Evolutionary conservation across 2,888 invertebrate genomes (phyloP).

Genomic region (Lasioglossum villosulum): DNA sequence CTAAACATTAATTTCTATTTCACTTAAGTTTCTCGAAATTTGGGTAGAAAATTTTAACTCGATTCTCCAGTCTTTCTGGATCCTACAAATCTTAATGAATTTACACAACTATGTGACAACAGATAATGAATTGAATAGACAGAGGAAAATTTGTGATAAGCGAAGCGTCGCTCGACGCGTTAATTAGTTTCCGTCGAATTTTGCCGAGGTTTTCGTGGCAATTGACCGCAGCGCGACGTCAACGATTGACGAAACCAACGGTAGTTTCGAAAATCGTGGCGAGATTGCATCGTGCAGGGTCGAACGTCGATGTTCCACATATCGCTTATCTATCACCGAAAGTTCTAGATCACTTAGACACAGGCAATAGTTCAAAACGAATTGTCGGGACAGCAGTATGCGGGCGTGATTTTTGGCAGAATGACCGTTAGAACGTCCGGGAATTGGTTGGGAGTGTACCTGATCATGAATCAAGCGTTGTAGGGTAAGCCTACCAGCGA

Average conservation of each 20-base stretch:
- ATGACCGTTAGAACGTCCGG: conserved; percentile 39
- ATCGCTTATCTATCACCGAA: conserved; percentile 6
- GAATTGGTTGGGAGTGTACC: conserved; percentile 56
- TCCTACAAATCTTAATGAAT: no score
- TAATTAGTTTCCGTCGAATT: background rate
- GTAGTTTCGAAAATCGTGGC: background rate
- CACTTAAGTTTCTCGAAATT: no score
- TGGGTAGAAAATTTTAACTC: no score
- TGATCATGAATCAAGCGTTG: conserved; percentile 69
- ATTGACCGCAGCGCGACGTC: background rate
- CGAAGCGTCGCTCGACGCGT: background rate
- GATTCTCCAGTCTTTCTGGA: no score
- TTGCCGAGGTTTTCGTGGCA: background rate
- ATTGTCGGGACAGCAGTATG: conserved; percentile 15
- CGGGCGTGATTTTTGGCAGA: conserved; percentile 53
- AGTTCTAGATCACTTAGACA: conserved; percentile 45
- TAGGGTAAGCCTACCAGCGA: conserved; percentile 71
- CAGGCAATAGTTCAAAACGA: conserved; percentile 47
- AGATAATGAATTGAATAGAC: no score
- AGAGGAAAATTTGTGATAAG: background rate
- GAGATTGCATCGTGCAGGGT: background rate
- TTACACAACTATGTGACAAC: no score
- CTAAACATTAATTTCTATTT: no score
- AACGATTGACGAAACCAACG: background rate
- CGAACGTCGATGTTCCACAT: background rate